These are phyloP conservation scores for Hydrotaea diabolus DNA, from an alignment of 2,888 invertebrate genomes.

Conservation along the genomic window DNA sequence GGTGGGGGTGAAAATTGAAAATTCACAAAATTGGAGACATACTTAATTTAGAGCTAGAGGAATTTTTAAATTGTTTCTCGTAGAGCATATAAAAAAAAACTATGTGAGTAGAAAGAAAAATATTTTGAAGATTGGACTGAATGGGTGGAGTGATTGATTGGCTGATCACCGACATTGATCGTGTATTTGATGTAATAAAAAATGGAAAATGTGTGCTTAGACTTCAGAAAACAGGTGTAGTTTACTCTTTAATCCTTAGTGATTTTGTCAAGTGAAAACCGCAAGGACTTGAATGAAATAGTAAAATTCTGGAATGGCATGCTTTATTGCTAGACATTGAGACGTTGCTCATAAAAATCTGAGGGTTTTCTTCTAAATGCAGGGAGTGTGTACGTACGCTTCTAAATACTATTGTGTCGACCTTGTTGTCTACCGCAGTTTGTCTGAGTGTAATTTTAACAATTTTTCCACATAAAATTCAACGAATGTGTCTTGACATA, in stretches of 20 bases:
- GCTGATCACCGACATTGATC: not conserved
- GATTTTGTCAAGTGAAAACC: too few species aligned
- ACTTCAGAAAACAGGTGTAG: too few species aligned
- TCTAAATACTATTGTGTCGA: not conserved
- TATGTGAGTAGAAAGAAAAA: conserved; percentile 1
- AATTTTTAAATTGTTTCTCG: conserved; percentile 10
- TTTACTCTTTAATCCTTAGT: too few species aligned
- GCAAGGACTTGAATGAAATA: too few species aligned
- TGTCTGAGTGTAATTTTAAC: not conserved
- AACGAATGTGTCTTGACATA: not conserved
- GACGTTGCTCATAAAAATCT: too few species aligned
- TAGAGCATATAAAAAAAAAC: not conserved
- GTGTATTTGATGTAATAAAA: too few species aligned
- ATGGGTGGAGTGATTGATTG: not conserved
- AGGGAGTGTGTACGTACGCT: not conserved
- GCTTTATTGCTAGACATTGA: not conserved
- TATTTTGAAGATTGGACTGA: not conserved
- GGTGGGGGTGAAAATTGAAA: conserved; percentile 14
- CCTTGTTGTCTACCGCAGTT: not conserved
- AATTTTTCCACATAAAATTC: not conserved
- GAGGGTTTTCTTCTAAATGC: conserved; percentile 5
- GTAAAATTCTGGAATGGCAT: too few species aligned
- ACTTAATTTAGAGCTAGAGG: conserved; percentile 13
- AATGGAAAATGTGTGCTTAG: too few species aligned
- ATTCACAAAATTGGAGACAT: not conserved